Evolutionary conservation across 2,888 invertebrate species (phyloP), one percentile per base, ranked within the genome.

Genomic region (Schizotus pectinicornis): DNA sequence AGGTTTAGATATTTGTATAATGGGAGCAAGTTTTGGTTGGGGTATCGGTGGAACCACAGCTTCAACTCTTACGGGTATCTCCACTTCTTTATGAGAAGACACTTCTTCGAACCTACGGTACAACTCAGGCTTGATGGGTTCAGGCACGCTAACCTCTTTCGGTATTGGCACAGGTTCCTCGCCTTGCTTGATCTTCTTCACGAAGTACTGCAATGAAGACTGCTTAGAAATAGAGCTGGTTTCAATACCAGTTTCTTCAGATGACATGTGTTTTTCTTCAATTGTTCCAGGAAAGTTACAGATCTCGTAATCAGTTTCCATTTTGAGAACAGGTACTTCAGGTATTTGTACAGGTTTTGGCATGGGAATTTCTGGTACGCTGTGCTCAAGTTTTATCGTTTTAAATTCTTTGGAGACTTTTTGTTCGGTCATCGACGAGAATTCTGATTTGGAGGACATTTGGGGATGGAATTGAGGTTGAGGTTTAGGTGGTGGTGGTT

Each of bases 171-270:
- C 72, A 30, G 77, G 71, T 8, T 76, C 72, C 35, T 82, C 83
- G 33, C 71, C 75, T 61, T 82, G 82, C 67, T 84, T 84, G 37
- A 88, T 84, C 74, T 87, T 85, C 9, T 84, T 85, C 57, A 87
- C 86, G 68, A 88, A 88, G 73, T 85, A 89, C 67, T 86, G 86
- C 42, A 87, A 79, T 1, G 88, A 88, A 50, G 86, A 85, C 62
- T 86, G 83, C 66, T 85, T 88, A 5, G 86, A 83, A 59, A 88
- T 86, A 6, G 85, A 85, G 34, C 81, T 81, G 0, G 83, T 84
- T 73, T 87, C 85, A 55, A 85, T 80, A 7, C 77, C 77, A 37
- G 67, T 63, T 49, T 76, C 74, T 51, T 72, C 69, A 14, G 60
- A 65, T 51, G 70, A 64, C 3, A 65, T 49, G 56, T 66, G 67